A percentile compares a stretch with the other conserved stretches of the same genome.
These are phyloP conservation scores for Melanargia galathea DNA, from an alignment of 2,888 invertebrate species.

Conservation along the genomic window DNA sequence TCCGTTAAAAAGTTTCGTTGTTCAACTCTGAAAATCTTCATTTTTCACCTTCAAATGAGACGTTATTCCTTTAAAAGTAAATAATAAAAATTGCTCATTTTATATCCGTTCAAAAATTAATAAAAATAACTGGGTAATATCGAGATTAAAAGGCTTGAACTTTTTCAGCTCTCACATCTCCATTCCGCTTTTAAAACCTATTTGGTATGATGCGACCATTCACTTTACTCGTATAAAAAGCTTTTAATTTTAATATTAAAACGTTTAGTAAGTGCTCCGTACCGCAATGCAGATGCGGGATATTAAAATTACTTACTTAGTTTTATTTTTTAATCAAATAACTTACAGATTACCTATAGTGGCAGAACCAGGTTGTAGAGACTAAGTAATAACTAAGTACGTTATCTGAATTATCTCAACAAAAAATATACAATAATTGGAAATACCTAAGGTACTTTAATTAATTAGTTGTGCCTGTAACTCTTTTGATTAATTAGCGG, in stretches of 20 bases:
- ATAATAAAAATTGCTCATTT: neutral
- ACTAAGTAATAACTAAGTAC: too few species aligned
- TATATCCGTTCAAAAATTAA: neutral
- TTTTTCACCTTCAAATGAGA: too few species aligned
- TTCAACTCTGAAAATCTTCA: too few species aligned
- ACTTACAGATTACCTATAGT: too few species aligned
- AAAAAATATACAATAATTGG: too few species aligned
- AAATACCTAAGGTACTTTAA: too few species aligned
- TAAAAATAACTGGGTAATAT: neutral
- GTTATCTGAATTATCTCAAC: too few species aligned
- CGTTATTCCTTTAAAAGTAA: too few species aligned
- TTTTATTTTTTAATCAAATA: constrained; percentile 8
- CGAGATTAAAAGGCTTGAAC: constrained; percentile 25
- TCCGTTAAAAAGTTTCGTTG: too few species aligned
- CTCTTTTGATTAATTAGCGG: too few species aligned
- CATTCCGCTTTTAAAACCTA: constrained; percentile 29
- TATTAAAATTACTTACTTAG: constrained; percentile 18
- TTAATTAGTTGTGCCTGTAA: too few species aligned
- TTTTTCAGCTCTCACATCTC: constrained; percentile 27
- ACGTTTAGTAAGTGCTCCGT: constrained; percentile 28
- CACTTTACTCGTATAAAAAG: constrained; percentile 30
- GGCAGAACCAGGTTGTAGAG: neutral
- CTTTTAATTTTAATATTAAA: constrained; percentile 31
- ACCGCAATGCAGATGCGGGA: constrained; percentile 24
- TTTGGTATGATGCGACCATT: constrained; percentile 30